A percentile compares a stretch with the other conserved stretches of the same genome.
Evolutionary conservation across 1,140 invertebrate genomes (phyloP).

Genomic region (Hycleus cichorii): DNA sequence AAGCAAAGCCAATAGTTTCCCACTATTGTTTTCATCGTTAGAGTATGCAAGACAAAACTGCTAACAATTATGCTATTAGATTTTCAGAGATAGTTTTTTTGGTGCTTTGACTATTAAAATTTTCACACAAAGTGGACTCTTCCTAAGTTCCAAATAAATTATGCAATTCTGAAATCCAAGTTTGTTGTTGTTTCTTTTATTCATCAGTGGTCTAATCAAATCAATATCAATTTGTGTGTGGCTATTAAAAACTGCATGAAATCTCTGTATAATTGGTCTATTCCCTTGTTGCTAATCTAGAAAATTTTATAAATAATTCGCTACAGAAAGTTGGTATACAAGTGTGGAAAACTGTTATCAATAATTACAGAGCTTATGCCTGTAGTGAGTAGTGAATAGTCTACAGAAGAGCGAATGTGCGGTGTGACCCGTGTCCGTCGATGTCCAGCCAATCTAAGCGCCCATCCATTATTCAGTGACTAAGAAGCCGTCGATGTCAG

Average conservation of each 20-base stretch:
- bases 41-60: too few species aligned
- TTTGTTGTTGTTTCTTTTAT: too few species aligned
- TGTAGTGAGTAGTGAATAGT: conserved; percentile 12
- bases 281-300: conserved; percentile 2
- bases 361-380: background rate
- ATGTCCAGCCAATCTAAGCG: conserved; percentile 21
- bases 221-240: background rate
- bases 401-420: conserved; percentile 20
- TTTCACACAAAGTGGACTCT: too few species aligned
- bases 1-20: too few species aligned
- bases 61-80: too few species aligned
- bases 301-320: background rate
- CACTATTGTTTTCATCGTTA: too few species aligned
- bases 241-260: conserved; percentile 3
- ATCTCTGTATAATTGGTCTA: background rate
- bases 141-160: too few species aligned
- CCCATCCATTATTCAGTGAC: conserved; percentile 26
- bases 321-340: background rate
- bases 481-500: conserved; percentile 18
- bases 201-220: background rate
- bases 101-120: too few species aligned
- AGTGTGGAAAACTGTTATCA: background rate
- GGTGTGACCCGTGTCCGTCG: conserved; percentile 24
- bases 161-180: too few species aligned
- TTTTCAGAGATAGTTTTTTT: too few species aligned